These are phyloP conservation scores for Hartigia nigra DNA, from an alignment of 2,888 invertebrate genomes.

Conservation along the genomic window DNA sequence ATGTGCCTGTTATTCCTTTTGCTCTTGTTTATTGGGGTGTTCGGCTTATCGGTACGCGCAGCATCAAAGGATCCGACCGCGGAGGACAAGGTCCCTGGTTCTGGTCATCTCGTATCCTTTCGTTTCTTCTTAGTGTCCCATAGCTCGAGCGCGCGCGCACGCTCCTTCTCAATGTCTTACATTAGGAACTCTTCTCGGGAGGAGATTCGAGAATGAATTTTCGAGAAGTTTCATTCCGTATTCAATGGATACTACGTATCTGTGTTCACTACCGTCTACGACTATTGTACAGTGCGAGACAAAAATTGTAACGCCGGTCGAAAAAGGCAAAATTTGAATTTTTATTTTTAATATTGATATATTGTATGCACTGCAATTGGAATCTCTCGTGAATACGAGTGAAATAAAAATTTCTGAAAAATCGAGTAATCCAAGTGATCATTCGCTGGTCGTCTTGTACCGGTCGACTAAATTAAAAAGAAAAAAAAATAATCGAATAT, in stretches of 20 bases:
- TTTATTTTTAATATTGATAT: not conserved
- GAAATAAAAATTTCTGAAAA: not conserved
- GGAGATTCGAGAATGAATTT: not conserved
- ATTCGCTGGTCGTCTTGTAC: not conserved
- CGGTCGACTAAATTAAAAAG: not conserved
- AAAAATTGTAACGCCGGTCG: not conserved
- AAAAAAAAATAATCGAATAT: not conserved
- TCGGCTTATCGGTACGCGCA: conserved; percentile 34
- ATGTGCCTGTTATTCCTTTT: conserved; percentile 25
- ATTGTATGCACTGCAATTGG: not conserved
- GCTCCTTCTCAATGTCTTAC: conserved; percentile 1
- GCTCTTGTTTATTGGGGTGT: conserved; percentile 32
- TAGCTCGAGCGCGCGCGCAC: conserved; percentile 9
- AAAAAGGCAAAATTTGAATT: not conserved
- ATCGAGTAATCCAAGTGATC: not conserved
- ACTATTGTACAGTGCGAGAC: not conserved
- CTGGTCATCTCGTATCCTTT: not conserved
- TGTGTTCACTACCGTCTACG: not conserved
- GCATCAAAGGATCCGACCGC: conserved; percentile 37
- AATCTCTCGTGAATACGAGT: not conserved
- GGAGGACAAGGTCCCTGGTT: conserved; percentile 6
- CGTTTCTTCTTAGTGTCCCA: conserved; percentile 12
- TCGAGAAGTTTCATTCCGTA: not conserved
- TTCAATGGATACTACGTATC: not conserved
- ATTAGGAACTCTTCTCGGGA: not conserved